Base-by-base conservation (phyloP, 2,888 invertebrate genomes). In the Chirona hameri region DNA sequence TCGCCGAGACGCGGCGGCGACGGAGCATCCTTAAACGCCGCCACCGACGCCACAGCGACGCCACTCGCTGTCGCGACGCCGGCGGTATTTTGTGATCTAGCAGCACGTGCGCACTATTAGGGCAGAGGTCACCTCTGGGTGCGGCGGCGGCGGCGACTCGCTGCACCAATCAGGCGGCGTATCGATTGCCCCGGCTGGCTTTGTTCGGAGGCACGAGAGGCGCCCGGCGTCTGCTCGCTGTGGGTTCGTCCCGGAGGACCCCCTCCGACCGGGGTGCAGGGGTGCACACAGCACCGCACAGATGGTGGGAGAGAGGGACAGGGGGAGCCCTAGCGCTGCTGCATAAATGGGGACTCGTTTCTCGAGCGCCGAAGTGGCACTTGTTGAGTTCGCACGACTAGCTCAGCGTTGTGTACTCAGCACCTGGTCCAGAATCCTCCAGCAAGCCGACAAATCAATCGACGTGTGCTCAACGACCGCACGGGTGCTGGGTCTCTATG, bases 41-140 rank as follows among this genome's bases (percentile, higher is more conserved):
- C 14, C 27, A 27, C 29, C 69, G 69, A 9, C 69, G 69, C 14
- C 27, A 29, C 69, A 29, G 14, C 27, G 27, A 10, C 65, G 65
- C 14, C 57, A 18, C 3, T 57, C 57, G 57, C 27, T 14, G 18
- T 24, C 21, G 14, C 27, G 27, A 10, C 65, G 72, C 72, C 72
- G 31, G 14, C 72, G 69, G 65, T 12, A 27, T 65, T 65, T 27
- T 72, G 14, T 18, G 69, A 31, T 72, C 72, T 18, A 18, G 5
- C 72, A 29, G 72, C 72, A 72, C 72, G 72, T 27, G 72, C n/a
- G n/a, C n/a, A n/a, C 72, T 27, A 72, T 72, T 31, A 31, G 31
- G 72, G 15, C 18, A 72, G 31, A 72, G 72, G 72, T 72, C 72
- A 72, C 72, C 72, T 72, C 72, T n/a, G 72, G 10, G 72, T 31